Evolutionary conservation across 2,797 vertebrate genomes (phyloP), one percentile per base, ranked within the genome.

Genomic region (Lindbergichthys nudifrons): DNA sequence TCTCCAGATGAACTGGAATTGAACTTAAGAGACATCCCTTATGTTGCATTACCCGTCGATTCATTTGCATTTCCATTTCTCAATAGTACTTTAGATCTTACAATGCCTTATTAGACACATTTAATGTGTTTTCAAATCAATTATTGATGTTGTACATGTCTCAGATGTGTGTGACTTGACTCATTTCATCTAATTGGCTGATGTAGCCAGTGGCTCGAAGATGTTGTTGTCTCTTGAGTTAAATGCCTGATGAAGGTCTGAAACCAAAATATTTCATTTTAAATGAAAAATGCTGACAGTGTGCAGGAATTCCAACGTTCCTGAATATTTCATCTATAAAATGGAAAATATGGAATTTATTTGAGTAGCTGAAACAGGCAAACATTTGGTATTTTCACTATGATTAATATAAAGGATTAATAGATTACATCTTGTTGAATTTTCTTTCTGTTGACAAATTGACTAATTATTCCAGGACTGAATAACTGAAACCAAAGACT

Each of bases 141-240:
- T 48, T 21, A 32, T 45, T 51, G 26, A 52, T 59, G 46, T 10
- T 9, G 36, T 36, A 42, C 46, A 46, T 36, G 26, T 57, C 9
- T 65, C 32, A 64, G 36, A 39, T 53, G 16, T 67, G 61, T 53
- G 41, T 53, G 39, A 52, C 19, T 23, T 42, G 8, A 53, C 53
- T 32, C 10, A 18, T 36, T 42, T 56, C 1, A 26, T 61, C 15
- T 61, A 15, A 46, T 48, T 13, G 36, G 3, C 42, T 47, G 15
- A 4, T 41, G 26, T 11, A 46, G 21, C 36, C 4, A 26, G 6
- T 47, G 2, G 56, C 45, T 53, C 23, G 1, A n/a, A 26, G 45
- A 7, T 16, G 36, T 23, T 6, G 52, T 63, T 23, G 32, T 51
- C 21, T 75, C 18, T 54, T 30, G 23, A 48, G 16, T 60, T 54